phyloP scores from a whole-genome alignment of 2,888 invertebrate genomes.

The Cremastobaeus sp. region DNA sequence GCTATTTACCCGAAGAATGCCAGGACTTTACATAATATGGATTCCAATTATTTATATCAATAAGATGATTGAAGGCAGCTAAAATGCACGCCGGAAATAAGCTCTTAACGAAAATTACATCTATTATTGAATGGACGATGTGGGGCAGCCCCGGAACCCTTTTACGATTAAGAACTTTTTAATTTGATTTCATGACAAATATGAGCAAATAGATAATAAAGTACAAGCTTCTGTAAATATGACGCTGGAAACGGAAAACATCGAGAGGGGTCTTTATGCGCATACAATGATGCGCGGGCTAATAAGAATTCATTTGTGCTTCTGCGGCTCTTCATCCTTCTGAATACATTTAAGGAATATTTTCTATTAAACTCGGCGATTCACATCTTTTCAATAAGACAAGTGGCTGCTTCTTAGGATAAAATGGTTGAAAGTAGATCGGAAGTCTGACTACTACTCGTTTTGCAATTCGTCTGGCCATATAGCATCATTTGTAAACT shows the following conservation, averaged over 20 bases:
- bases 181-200: slow-evolving; percentile 27
- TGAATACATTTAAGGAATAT: slow-evolving; percentile 38
- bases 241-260: slow-evolving; percentile 14
- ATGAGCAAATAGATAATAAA: slow-evolving; percentile 30
- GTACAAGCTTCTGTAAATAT: slow-evolving; percentile 29
- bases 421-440: slow-evolving; percentile 43
- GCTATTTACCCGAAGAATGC: too few relatives aligned
- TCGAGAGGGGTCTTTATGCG: slow-evolving; percentile 16
- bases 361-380: slow-evolving; percentile 32
- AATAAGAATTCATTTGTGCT: slow-evolving; percentile 29
- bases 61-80: slow-evolving; percentile 4
- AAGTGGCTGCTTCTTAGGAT: slow-evolving; percentile 33
- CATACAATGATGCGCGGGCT: slow-evolving; percentile 10
- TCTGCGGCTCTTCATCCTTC: slow-evolving; percentile 18
- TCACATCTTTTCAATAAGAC: slow-evolving; percentile 42
- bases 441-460: slow-evolving; percentile 42
- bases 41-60: slow-evolving; percentile 22
- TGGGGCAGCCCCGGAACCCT: background rate
- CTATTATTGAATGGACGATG: slow-evolving; percentile 28
- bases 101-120: slow-evolving; percentile 45
- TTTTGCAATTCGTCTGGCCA: slow-evolving; percentile 49
- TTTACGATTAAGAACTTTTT: slow-evolving; percentile 24
- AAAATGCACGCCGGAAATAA: slow-evolving; percentile 17
- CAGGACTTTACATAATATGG: background rate
- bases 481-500: slow-evolving; percentile 56